Base-by-base conservation (phyloP, 2,888 invertebrate genomes). In the Ceriagrion tenellum region DNA sequence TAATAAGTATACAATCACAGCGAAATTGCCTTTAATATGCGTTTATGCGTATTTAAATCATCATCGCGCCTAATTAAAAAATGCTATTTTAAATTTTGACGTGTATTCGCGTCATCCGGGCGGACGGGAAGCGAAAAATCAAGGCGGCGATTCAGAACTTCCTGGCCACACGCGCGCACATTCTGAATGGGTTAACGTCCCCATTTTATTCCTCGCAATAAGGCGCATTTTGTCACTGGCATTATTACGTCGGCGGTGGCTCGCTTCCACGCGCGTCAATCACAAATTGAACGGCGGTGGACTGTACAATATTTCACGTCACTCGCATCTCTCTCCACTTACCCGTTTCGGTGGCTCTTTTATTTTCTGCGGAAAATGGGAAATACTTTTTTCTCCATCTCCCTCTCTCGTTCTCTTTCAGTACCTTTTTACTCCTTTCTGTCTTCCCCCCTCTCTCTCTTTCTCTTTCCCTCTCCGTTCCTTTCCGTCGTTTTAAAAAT, bases 161-260 rank as follows among this genome's bases (percentile, higher is more conserved):
- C 69, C 69, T 69, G n/a, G 69, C 91, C 63, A 63, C 91, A 30
- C 69, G 8, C 90, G 59, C 69, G 26, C 69, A 69, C 30, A 81
- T 35, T 63, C 47, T 40, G 91, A 91, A 91, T 91, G 35, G 4
- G 35, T 35, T 26, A 35, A 35, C 13, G 69, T 35, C 40, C n/a
- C 91, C 56, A 63, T 91, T 91, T 91, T 40, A 47, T 74, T 93
- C 63, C n/a, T 35, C 35, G 26, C 20, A n/a, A 69, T 93, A 26
- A 63, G 74, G 69, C 47, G 30, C 93, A 93, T 93, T 93, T 93
- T 93, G 8, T 74, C 93, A 69, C 74, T 63, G 12, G 93, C 35
- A 91, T 91, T 63, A 74, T 69, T 93, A 69, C 74, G 93, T 47
- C 93, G 74, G 74, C 47, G 93, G 74, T 56, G 59, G 55, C n/a